phyloP scores from a whole-genome alignment of 2,888 invertebrate genomes.

The Gandaritis pyraliata region DNA sequence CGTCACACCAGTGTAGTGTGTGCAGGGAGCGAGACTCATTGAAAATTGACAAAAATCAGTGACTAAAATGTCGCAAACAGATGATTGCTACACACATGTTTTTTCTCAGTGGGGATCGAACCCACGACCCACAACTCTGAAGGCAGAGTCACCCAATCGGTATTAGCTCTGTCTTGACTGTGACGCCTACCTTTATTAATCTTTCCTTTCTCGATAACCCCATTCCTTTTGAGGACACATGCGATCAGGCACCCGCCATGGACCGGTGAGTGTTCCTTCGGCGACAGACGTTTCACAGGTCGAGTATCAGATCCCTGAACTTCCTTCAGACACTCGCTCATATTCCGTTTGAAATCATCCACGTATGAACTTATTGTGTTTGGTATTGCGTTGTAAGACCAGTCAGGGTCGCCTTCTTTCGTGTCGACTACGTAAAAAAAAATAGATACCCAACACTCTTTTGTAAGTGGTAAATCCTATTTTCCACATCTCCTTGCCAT shows the following conservation, averaged over 20 bases:
- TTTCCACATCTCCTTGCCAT: too few relatives aligned
- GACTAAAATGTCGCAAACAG: too few relatives aligned
- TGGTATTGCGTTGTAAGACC: conserved; percentile 83
- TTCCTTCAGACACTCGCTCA: conserved; percentile 75
- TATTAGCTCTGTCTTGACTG: too few relatives aligned
- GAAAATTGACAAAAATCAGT: too few relatives aligned
- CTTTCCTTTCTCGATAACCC: conserved; percentile 68
- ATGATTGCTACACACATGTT: too few relatives aligned
- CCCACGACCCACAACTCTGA: too few relatives aligned
- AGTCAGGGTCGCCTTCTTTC: conserved; percentile 57
- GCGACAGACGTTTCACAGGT: conserved; percentile 64
- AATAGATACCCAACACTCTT: too few relatives aligned
- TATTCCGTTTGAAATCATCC: conserved; percentile 69
- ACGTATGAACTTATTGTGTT: conserved; percentile 62
- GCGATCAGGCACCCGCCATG: conserved; percentile 77
- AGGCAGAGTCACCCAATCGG: too few relatives aligned
- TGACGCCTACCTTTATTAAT: conserved; percentile 76
- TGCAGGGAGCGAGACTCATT: too few relatives aligned
- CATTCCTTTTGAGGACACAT: conserved; percentile 73
- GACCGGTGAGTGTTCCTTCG: conserved; percentile 66
- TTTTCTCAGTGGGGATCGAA: too few relatives aligned
- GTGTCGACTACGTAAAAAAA: background rate
- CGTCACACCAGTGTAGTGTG: too few relatives aligned
- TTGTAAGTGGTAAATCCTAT: too few relatives aligned
- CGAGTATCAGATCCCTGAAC: conserved; percentile 66